These are phyloP conservation scores for Phalloptychus januarius DNA, from an alignment of 2,797 vertebrate species.

Conservation along the genomic window DNA sequence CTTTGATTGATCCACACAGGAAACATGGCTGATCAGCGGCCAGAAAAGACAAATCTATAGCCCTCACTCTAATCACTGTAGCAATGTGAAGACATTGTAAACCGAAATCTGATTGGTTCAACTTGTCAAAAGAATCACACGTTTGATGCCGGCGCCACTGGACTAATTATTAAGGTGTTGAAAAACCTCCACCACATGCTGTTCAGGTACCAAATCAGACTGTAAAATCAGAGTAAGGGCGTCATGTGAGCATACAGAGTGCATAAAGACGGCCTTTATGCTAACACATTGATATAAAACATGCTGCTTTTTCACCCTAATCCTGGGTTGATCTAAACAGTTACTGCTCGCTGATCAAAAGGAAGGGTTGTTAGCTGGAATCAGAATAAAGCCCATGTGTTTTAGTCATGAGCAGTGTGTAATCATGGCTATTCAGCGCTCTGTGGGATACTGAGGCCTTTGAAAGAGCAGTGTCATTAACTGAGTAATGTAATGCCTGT, in stretches of 20 bases:
- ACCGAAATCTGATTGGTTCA: slow-evolving; percentile 14
- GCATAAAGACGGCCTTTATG: slow-evolving; percentile 16
- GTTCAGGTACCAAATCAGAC: slow-evolving; percentile 9
- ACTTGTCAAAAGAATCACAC: not conserved
- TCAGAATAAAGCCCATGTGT: slow-evolving; percentile 39
- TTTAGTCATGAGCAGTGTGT: slow-evolving; percentile 61
- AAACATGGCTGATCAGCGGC: slow-evolving; percentile 71
- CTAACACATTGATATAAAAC: slow-evolving; percentile 11
- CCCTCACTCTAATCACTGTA: slow-evolving; percentile 26
- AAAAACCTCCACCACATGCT: not conserved
- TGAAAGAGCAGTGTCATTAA: slow-evolving; percentile 61
- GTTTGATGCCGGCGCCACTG: not conserved
- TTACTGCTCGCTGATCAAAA: slow-evolving; percentile 30
- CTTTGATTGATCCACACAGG: slow-evolving; percentile 81
- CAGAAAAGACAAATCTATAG: slow-evolving; percentile 48
- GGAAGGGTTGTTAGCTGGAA: slow-evolving; percentile 28
- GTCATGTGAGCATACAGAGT: slow-evolving; percentile 4
- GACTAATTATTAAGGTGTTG: not conserved
- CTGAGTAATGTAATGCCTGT: slow-evolving; percentile 42
- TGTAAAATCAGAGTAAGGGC: not conserved
- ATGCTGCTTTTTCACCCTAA: not conserved
- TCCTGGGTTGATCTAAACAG: slow-evolving; percentile 15
- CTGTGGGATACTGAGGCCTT: slow-evolving; percentile 48
- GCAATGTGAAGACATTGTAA: slow-evolving; percentile 22
- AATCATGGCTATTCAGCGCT: slow-evolving; percentile 63